phyloP scores from a whole-genome alignment of 2,113 vertebrate genomes.

The Bufo gargarizans region DNA sequence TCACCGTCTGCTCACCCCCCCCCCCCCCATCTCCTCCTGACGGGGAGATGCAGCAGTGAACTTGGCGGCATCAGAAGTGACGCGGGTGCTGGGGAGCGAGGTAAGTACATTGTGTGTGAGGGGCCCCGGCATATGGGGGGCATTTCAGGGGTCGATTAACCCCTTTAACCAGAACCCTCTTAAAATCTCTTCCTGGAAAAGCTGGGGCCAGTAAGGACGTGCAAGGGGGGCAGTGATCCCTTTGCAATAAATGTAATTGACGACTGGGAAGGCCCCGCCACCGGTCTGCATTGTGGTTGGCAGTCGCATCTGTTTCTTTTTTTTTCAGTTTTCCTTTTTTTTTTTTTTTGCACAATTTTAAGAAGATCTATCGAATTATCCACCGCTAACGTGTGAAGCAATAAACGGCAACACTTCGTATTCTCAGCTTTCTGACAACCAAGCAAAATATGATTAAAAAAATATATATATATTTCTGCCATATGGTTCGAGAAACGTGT shows the following conservation, averaged over 20 bases:
- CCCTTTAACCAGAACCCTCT: too few species aligned
- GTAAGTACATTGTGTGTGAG: too few species aligned
- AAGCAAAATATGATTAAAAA: conserved; percentile 41
- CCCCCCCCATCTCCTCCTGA: too few species aligned
- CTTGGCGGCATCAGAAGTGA: too few species aligned
- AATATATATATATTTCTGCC: not conserved
- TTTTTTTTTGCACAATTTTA: not conserved
- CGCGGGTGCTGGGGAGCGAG: too few species aligned
- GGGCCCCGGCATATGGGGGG: too few species aligned
- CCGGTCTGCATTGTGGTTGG: not conserved
- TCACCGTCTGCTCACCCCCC: too few species aligned
- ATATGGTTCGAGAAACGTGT: conserved; percentile 51
- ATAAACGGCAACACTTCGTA: conserved; percentile 50
- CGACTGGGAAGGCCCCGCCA: too few species aligned
- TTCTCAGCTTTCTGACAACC: conserved; percentile 57
- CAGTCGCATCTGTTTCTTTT: not conserved
- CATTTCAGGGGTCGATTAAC: too few species aligned
- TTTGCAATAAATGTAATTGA: not conserved
- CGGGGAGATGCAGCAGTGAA: too few species aligned
- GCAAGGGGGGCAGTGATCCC: not conserved
- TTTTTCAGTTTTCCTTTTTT: not conserved
- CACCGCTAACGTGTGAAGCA: conserved; percentile 48
- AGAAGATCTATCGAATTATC: conserved; percentile 20
- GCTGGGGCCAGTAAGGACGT: too few species aligned
- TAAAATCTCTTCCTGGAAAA: too few species aligned